Conservation (phyloP, 2,888 invertebrate genomes). For the Zygothrica quintamaculata region DNA sequence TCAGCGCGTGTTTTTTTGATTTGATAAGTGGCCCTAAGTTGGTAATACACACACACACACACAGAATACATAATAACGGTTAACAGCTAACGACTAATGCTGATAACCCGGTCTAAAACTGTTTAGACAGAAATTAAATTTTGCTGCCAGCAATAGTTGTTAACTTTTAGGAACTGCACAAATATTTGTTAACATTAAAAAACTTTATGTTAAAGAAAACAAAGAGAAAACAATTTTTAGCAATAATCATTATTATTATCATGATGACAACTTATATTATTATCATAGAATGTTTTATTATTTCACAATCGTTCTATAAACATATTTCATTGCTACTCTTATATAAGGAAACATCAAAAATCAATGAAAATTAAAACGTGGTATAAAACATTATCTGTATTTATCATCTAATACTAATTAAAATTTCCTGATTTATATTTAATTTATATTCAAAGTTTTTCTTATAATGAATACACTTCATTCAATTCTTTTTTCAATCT, state of each 20-base stretch:
- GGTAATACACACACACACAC: background rate
- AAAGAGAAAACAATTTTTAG: constrained; percentile 27
- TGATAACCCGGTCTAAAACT: constrained; percentile 44
- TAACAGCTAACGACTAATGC: constrained; percentile 39
- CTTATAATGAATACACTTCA: too few species aligned
- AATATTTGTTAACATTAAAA: constrained; percentile 59
- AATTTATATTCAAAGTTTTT: too few species aligned
- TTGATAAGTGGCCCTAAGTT: constrained; percentile 41
- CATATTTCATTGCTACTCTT: too few species aligned
- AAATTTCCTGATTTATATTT: too few species aligned
- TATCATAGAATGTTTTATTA: too few species aligned
- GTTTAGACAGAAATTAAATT: constrained; percentile 51
- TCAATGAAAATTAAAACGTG: too few species aligned
- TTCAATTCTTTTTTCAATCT: too few species aligned
- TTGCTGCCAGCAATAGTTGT: constrained; percentile 22
- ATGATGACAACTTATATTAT: too few species aligned
- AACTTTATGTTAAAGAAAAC: constrained; percentile 14
- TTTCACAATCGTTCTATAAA: constrained; percentile 44
- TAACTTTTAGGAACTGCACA: constrained; percentile 60
- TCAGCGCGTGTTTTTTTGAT: constrained; percentile 5
- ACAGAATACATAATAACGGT: constrained; percentile 35
- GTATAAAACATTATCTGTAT: too few species aligned
- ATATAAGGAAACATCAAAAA: too few species aligned
- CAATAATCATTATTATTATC: background rate
- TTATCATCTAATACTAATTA: too few species aligned